Evolutionary conservation across 2,888 invertebrate genomes (phyloP).

Genomic region (Perizoma flavofasciatum): DNA sequence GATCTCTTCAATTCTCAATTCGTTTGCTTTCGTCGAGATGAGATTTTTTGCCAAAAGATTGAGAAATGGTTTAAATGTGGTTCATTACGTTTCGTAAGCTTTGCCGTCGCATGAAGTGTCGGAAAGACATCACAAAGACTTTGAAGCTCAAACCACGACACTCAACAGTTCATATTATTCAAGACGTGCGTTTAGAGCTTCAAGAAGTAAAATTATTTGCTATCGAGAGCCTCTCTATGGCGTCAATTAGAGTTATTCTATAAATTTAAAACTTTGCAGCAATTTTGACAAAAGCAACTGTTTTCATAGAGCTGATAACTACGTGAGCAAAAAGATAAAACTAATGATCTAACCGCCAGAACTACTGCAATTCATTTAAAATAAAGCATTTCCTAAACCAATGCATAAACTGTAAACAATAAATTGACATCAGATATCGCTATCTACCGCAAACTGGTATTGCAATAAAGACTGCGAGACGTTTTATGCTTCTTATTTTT

Average conservation of each 20-base stretch:
- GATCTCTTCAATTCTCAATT: conserved; percentile 26
- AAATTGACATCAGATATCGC: conserved; percentile 68
- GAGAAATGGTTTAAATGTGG: conserved; percentile 11
- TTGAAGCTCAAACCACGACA: conserved; percentile 1
- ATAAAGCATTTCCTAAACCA: conserved; percentile 13
- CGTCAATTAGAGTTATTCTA: not conserved
- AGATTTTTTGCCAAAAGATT: conserved; percentile 5
- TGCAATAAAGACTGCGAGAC: conserved; percentile 64
- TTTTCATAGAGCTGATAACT: not conserved
- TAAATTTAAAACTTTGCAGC: not conserved
- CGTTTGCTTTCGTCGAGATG: conserved; percentile 21
- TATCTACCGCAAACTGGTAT: conserved; percentile 60
- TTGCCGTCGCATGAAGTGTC: conserved; percentile 5
- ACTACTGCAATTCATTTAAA: conserved; percentile 6
- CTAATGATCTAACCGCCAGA: not conserved
- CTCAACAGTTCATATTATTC: conserved; percentile 1
- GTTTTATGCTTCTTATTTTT: conserved; percentile 66
- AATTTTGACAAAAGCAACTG: not conserved
- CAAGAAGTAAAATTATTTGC: not conserved
- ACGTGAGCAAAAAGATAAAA: conserved; percentile 15
- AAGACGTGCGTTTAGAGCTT: not conserved
- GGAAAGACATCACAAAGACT: conserved; percentile 9
- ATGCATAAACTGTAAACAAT: conserved; percentile 51
- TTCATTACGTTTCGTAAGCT: conserved; percentile 13
- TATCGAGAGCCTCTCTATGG: not conserved